phyloP scores from a whole-genome alignment of 2,888 invertebrate genomes.

The Lamproptera curius region DNA sequence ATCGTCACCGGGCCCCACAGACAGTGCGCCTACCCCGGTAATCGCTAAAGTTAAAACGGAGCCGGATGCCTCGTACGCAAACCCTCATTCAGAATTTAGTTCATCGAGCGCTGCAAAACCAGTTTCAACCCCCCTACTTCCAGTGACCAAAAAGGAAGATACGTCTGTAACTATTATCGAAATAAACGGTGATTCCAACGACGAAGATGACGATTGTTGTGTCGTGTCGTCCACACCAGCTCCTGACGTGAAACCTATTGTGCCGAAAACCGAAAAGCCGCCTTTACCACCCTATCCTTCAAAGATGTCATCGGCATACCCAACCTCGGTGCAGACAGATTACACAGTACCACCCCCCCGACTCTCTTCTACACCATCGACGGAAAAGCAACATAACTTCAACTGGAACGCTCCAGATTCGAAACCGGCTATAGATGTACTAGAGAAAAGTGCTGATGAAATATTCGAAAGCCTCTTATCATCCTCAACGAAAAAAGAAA shows the following conservation, averaged over 20 bases:
- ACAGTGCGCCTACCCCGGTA: slow-evolving; percentile 42
- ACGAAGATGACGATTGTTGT: slow-evolving; percentile 71
- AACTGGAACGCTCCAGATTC: slow-evolving; percentile 71
- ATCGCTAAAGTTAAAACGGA: slow-evolving; percentile 59
- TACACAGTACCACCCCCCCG: slow-evolving; percentile 32
- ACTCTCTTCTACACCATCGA: slow-evolving; percentile 40
- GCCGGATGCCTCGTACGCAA: slow-evolving; percentile 34
- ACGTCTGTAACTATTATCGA: slow-evolving; percentile 54
- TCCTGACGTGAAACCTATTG: slow-evolving; percentile 58
- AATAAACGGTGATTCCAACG: slow-evolving; percentile 70
- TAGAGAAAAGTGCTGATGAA: slow-evolving; percentile 70
- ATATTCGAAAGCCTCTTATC: slow-evolving; percentile 69
- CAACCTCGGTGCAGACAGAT: slow-evolving; percentile 32
- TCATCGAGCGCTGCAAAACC: slow-evolving; percentile 11
- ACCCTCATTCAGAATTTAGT: slow-evolving; percentile 27
- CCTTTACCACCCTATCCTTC: slow-evolving; percentile 45
- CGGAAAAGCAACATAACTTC: slow-evolving; percentile 68
- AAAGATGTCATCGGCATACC: slow-evolving; percentile 36
- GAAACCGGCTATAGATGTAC: slow-evolving; percentile 60
- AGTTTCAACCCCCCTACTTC: slow-evolving; percentile 39
- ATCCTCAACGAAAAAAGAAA: slow-evolving; percentile 57
- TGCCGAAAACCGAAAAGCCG: slow-evolving; percentile 57
- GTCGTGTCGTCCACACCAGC: slow-evolving; percentile 69
- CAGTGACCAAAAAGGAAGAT: slow-evolving; percentile 60
- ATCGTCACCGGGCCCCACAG: slow-evolving; percentile 45